Conservation (phyloP, 2,888 invertebrate species). For the Cynaeus angustus region DNA sequence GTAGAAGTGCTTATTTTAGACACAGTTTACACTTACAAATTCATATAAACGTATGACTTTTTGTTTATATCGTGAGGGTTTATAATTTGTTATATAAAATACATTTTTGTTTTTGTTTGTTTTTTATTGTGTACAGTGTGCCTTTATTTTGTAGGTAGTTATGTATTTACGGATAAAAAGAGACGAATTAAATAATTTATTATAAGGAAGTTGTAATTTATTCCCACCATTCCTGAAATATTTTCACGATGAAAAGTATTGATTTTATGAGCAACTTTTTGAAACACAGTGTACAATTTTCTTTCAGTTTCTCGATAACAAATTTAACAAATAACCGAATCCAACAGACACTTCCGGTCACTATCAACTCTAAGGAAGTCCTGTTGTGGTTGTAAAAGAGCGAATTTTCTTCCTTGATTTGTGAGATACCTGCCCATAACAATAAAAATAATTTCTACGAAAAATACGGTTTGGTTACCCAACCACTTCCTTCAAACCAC, state of each 20-base stretch:
- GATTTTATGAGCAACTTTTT: too few relatives aligned
- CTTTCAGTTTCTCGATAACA: background rate
- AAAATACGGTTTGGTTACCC: slow-evolving; percentile 14
- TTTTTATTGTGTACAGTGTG: slow-evolving; percentile 46
- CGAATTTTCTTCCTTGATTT: background rate
- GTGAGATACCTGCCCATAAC: slow-evolving; percentile 17
- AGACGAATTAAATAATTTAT: slow-evolving; percentile 44
- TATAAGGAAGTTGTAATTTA: slow-evolving; percentile 9
- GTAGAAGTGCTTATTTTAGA: slow-evolving; percentile 1
- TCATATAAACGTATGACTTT: slow-evolving; percentile 3
- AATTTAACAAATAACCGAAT: slow-evolving; percentile 15
- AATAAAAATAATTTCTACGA: slow-evolving; percentile 21
- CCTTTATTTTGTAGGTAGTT: slow-evolving; percentile 48
- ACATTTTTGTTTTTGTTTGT: slow-evolving; percentile 32
- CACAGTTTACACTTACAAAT: too few relatives aligned
- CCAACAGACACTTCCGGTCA: slow-evolving; percentile 8
- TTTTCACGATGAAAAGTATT: too few relatives aligned
- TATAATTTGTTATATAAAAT: slow-evolving; percentile 23
- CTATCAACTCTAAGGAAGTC: slow-evolving; percentile 16
- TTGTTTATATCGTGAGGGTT: slow-evolving; percentile 22
- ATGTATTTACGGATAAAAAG: slow-evolving; percentile 37
- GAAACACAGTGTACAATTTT: too few relatives aligned
- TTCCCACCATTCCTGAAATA: background rate
- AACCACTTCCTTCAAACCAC: slow-evolving; percentile 27
- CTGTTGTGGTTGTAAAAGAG: slow-evolving; percentile 22